These are phyloP conservation scores for Corythornis vintsioides DNA, from an alignment of 2,113 vertebrate genomes.

Conservation along the genomic window DNA sequence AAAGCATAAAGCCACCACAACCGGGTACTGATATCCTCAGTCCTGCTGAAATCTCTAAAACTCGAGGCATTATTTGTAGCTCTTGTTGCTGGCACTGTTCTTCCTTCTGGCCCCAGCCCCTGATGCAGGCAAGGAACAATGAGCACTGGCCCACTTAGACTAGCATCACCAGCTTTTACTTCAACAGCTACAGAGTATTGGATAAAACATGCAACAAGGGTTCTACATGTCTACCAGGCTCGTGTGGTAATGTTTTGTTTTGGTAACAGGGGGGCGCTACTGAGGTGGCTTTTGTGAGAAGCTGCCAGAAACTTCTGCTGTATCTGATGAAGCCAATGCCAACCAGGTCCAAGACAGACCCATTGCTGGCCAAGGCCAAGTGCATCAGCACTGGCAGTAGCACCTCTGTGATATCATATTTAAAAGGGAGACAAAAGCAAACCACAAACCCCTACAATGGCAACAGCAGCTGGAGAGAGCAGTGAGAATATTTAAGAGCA, in stretches of 20 bases:
- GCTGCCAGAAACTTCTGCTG: too few species aligned
- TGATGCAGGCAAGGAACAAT: neutral
- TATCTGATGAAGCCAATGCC: neutral
- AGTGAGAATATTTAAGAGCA: too few species aligned
- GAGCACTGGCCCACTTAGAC: neutral
- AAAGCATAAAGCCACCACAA: neutral
- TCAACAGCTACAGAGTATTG: neutral
- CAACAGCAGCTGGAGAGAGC: neutral
- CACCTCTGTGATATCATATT: neutral
- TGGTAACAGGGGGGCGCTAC: neutral
- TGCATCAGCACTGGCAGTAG: neutral
- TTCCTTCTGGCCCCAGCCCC: neutral
- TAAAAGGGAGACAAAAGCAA: neutral
- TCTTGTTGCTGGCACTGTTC: neutral
- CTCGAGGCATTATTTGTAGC: neutral
- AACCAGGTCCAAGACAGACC: neutral
- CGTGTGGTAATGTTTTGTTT: neutral
- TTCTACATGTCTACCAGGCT: neutral
- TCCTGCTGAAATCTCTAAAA: neutral
- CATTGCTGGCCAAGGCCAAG: neutral
- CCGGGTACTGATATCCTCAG: neutral
- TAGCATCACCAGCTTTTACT: neutral
- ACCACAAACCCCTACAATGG: neutral
- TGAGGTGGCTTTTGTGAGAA: too few species aligned
- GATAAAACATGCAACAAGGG: neutral